A percentile compares a stretch with the other conserved stretches of the same genome.
Conservation (phyloP, 1,140 invertebrate genomes). For the Aphelenchoides fujianensis region DNA sequence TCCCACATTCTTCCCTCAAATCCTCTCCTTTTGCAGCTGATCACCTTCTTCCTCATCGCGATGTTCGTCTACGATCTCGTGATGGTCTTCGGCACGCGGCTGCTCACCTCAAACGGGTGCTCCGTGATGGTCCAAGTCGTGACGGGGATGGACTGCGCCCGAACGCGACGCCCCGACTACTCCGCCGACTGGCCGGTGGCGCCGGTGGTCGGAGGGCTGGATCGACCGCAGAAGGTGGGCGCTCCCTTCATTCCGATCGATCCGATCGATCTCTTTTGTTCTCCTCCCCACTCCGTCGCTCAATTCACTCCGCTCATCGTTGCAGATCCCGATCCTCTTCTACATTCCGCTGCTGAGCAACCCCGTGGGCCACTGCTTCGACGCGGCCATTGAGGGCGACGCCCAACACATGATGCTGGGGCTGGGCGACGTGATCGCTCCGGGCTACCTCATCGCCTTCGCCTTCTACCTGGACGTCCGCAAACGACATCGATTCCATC, state of each 20-base stretch:
- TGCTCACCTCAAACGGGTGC: slow-evolving; percentile 67
- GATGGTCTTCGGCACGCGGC: slow-evolving; percentile 71
- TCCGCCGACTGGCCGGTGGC: slow-evolving; percentile 1
- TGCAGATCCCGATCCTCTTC: slow-evolving; percentile 68
- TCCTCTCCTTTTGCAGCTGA: slow-evolving; percentile 47
- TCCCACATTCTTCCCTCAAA: not conserved
- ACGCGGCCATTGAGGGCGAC: slow-evolving; percentile 49
- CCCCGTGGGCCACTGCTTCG: slow-evolving; percentile 48
- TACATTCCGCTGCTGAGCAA: slow-evolving; percentile 65
- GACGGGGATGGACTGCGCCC: slow-evolving; percentile 63
- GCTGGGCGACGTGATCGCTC: slow-evolving; percentile 70
- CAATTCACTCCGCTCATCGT: no score
- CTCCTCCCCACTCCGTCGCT: no score
- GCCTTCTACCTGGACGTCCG: slow-evolving; percentile 53
- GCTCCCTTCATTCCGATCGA: no score
- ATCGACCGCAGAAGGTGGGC: slow-evolving; percentile 50
- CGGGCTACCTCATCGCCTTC: slow-evolving; percentile 61
- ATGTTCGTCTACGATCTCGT: slow-evolving; percentile 71
- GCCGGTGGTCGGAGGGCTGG: not conserved
- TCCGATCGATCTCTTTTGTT: no score
- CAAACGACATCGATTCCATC: slow-evolving; percentile 32
- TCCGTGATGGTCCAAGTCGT: slow-evolving; percentile 72
- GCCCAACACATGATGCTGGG: slow-evolving; percentile 65
- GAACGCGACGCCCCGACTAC: slow-evolving; percentile 9
- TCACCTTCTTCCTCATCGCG: slow-evolving; percentile 65